Evolutionary conservation across 2,113 vertebrate species (phyloP).

Genomic region (Colossoma macropomum): DNA sequence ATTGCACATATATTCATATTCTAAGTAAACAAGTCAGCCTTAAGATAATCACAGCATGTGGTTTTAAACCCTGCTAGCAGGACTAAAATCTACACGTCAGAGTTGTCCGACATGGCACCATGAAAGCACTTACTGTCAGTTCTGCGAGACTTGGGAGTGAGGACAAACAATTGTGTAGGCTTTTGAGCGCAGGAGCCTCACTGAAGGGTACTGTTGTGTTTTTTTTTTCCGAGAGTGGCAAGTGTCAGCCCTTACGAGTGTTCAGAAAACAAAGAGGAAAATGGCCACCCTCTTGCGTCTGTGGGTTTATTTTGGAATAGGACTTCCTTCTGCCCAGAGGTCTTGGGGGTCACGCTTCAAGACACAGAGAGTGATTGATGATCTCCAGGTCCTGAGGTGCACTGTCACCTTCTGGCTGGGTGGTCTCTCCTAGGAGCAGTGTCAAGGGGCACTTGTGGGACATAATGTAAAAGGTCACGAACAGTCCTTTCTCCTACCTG

Average conservation of each 20-base stretch:
- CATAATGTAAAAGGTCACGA: conserved; percentile 41
- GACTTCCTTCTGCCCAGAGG: conserved; percentile 45
- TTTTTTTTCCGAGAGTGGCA: conserved; percentile 39
- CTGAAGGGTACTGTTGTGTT: background rate
- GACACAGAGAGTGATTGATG: conserved; percentile 58
- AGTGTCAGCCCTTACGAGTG: conserved; percentile 42
- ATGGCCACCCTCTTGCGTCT: conserved; percentile 39
- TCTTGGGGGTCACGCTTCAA: conserved; percentile 33
- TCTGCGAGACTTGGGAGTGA: background rate
- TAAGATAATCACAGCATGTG: background rate
- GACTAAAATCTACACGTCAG: background rate
- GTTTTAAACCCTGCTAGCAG: background rate
- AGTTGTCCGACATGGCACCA: background rate
- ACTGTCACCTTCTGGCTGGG: conserved; percentile 57
- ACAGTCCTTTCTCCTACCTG: conserved; percentile 47
- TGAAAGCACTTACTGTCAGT: conserved; percentile 16
- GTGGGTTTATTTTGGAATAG: conserved; percentile 47
- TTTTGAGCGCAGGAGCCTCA: background rate
- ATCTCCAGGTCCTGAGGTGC: conserved; percentile 55
- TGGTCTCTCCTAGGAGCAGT: conserved; percentile 58
- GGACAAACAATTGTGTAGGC: background rate
- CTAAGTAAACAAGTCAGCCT: background rate
- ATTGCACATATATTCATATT: background rate
- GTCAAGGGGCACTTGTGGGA: conserved; percentile 54
- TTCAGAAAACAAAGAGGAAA: conserved; percentile 55